These are phyloP conservation scores for Sebastes hubbsi DNA, from an alignment of 2,797 vertebrate genomes.

Conservation along the genomic window DNA sequence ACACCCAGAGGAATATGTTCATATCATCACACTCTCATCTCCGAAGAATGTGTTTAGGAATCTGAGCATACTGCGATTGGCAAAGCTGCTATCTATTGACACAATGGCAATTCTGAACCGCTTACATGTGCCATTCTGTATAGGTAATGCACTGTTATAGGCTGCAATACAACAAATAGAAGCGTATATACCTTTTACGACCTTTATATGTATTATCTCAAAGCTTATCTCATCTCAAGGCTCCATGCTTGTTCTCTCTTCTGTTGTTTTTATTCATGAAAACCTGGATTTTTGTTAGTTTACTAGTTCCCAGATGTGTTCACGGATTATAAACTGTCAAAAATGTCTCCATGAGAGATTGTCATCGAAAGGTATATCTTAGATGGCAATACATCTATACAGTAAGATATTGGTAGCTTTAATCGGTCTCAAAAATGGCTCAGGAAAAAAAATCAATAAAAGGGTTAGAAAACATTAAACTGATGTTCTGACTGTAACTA, in stretches of 20 bases:
- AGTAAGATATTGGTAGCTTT: slow-evolving; percentile 39
- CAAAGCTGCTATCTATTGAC: slow-evolving; percentile 70
- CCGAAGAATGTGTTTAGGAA: slow-evolving; percentile 29
- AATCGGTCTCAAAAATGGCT: slow-evolving; percentile 37
- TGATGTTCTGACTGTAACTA: slow-evolving; percentile 23
- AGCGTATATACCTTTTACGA: slow-evolving; percentile 60
- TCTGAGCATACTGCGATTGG: slow-evolving; percentile 54
- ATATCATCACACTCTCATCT: slow-evolving; percentile 21
- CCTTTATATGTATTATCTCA: slow-evolving; percentile 56
- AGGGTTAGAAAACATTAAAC: slow-evolving; percentile 2
- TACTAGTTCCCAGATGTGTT: slow-evolving; percentile 7
- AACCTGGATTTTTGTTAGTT: not conserved
- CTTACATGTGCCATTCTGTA: slow-evolving; percentile 55
- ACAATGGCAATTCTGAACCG: slow-evolving; percentile 57
- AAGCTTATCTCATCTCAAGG: slow-evolving; percentile 57
- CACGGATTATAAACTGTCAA: not conserved
- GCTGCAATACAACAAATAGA: slow-evolving; percentile 69
- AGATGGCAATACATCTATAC: slow-evolving; percentile 47
- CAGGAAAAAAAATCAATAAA: slow-evolving; percentile 31
- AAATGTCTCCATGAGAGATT: slow-evolving; percentile 65
- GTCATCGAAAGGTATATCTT: slow-evolving; percentile 58
- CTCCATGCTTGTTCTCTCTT: slow-evolving; percentile 58
- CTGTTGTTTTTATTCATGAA: slow-evolving; percentile 10
- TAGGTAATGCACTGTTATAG: slow-evolving; percentile 64
- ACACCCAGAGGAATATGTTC: slow-evolving; percentile 18